Evolutionary conservation across 2,113 vertebrate genomes (phyloP), one percentile per base, ranked within the genome.

Genomic region (Ochotona curzoniae): DNA sequence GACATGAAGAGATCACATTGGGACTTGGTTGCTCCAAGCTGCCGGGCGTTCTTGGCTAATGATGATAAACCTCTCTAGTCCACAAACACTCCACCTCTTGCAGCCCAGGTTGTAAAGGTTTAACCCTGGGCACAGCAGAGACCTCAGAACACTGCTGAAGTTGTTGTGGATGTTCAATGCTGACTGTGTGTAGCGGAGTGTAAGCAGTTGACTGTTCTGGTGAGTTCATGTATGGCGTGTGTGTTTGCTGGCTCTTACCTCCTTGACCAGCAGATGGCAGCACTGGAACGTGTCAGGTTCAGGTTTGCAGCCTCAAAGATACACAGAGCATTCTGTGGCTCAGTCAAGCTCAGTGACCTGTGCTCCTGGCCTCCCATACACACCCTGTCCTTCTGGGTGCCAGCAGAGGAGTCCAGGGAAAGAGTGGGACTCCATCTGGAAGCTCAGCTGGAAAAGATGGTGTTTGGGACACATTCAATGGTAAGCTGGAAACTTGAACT

Each of bases 201-300:
- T 57, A 3, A 57, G 54, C 54, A 54, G 3, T 70, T 89, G 73
- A 26, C 49, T 38, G 25, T 28, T 3, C 1, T 13, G 25, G 2
- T 71, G 38, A 25, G 14, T 49, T 73, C 47, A 20, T 2, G 12
- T 8, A n/a, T 1, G 20, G 30, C 1, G 17, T 12, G 13, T 12
- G 74, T 18, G 0, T 17, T 14, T 3, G 3, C 70, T 38, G 81
- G 94, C 49, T 47, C 28, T 83, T 73, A 80, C 78, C 18, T 0
- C 11, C 20, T 5, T 71, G 70, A 69, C 71, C 96, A 94, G 93
- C n/a, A 95, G 96, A 74, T 93, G 95, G 89, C 94, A 97, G 95
- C 93, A 95, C 63, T 84, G 69, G 93, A 71, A 8, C 76, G 0
- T 6, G 1, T 49, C 93, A 76, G 11, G 5, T 2, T 51, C 57